These are phyloP conservation scores for Etia nguti DNA, from an alignment of 2,113 vertebrate genomes.

Conservation along the genomic window DNA sequence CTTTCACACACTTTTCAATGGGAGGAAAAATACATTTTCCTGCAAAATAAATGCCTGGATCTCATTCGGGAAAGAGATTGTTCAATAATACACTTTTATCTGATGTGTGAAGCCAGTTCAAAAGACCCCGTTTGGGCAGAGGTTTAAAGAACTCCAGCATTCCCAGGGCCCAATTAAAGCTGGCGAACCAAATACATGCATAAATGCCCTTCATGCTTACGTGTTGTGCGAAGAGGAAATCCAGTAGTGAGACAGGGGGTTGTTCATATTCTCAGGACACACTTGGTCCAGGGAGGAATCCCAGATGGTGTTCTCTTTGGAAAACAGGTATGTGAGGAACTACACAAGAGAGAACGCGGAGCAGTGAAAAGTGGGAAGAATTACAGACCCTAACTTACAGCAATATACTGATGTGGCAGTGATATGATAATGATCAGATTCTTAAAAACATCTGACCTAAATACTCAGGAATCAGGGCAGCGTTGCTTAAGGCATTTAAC, in stretches of 20 bases:
- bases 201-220: slow-evolving; percentile 71
- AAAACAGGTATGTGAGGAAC: slow-evolving; percentile 97
- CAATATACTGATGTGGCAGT: not conserved
- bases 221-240: slow-evolving; percentile 99
- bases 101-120: slow-evolving; percentile 17
- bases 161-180: not conserved
- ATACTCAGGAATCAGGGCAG: not conserved
- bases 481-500: not conserved
- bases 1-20: slow-evolving; percentile 58
- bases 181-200: not conserved
- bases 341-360: slow-evolving; percentile 45
- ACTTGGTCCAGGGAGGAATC: slow-evolving; percentile 83
- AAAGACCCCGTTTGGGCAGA: not conserved
- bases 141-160: not conserved
- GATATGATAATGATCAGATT: not conserved
- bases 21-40: slow-evolving; percentile 54
- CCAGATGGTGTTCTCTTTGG: slow-evolving; percentile 97
- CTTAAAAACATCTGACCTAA: not conserved
- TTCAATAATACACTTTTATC: slow-evolving; percentile 37
- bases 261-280: slow-evolving; percentile 91
- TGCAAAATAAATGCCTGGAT: slow-evolving; percentile 2
- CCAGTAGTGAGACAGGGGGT: slow-evolving; percentile 97
- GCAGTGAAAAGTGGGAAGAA: not conserved
- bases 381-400: not conserved
- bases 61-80: slow-evolving; percentile 20